Percentiles rank a stretch among this genome's conserved stretches.
phyloP scores from a whole-genome alignment of 1,140 invertebrate species.

The Artemia franciscana region DNA sequence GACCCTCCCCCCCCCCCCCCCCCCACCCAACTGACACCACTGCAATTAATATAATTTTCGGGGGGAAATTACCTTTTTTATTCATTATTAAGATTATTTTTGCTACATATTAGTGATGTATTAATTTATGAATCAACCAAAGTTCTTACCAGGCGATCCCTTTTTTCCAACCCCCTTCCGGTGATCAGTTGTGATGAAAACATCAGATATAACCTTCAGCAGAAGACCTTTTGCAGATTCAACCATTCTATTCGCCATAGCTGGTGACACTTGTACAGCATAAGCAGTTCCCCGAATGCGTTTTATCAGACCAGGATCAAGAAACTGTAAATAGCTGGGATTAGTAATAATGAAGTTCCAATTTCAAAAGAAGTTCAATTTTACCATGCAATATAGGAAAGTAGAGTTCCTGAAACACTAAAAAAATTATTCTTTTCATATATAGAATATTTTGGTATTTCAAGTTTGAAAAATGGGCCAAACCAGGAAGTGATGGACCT shows the following conservation, averaged over 20 bases:
- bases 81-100: background rate
- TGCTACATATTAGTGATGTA: background rate
- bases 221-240: conserved; percentile 75
- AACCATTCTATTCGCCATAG: conserved; percentile 70
- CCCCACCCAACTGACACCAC: too few species aligned
- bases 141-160: conserved; percentile 39
- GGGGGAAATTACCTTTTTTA: background rate
- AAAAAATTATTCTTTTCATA: too few species aligned
- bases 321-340: conserved; percentile 18
- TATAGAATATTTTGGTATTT: too few species aligned
- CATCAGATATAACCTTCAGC: conserved; percentile 75
- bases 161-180: conserved; percentile 58
- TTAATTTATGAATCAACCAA: background rate
- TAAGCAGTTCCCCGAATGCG: conserved; percentile 70
- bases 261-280: conserved; percentile 68
- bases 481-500: too few species aligned
- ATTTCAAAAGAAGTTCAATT: too few species aligned
- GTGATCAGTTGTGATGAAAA: conserved; percentile 85
- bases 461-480: too few species aligned
- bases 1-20: too few species aligned
- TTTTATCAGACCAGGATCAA: conserved; percentile 74
- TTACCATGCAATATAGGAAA: too few species aligned
- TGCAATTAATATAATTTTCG: background rate
- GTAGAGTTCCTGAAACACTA: too few species aligned
- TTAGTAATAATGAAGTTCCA: too few species aligned